phyloP scores from a whole-genome alignment of 2,888 invertebrate genomes.

The Melieria omissa region DNA sequence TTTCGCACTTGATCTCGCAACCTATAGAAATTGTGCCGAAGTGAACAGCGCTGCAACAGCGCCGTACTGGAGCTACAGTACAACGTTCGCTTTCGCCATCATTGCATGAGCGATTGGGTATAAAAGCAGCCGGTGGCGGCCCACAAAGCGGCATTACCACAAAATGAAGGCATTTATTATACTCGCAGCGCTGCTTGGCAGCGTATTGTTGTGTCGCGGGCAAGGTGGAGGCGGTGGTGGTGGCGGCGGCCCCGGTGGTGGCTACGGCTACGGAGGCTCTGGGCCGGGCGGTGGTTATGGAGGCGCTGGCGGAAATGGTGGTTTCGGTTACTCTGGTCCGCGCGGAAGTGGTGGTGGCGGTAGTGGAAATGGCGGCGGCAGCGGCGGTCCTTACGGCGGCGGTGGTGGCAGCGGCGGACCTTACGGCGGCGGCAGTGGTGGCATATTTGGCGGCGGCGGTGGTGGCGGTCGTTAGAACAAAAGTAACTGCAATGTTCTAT shows the following conservation, averaged over 20 bases:
- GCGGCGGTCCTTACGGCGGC: constrained; percentile 5
- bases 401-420: constrained; percentile 2
- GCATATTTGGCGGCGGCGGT: not conserved
- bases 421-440: constrained; percentile 2
- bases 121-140: not conserved
- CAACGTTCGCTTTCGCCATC: no score
- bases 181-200: not conserved
- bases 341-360: constrained; percentile 18
- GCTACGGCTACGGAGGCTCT: constrained; percentile 26
- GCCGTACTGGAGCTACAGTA: no score
- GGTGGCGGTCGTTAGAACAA: not conserved
- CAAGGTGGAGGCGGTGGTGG: constrained; percentile 29
- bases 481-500: not conserved
- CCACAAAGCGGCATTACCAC: not conserved
- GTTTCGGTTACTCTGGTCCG: not conserved
- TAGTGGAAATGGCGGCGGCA: constrained; percentile 25
- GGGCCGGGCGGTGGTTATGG: constrained; percentile 21
- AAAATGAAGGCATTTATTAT: constrained; percentile 21
- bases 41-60: no score
- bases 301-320: constrained; percentile 23
- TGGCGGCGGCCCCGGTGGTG: constrained; percentile 19
- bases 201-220: constrained; percentile 7
- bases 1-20: no score
- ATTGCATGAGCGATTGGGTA: no score
- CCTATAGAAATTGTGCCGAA: no score